These are phyloP conservation scores for Teleogryllus oceanicus DNA, from an alignment of 2,888 invertebrate genomes.

Conservation along the genomic window DNA sequence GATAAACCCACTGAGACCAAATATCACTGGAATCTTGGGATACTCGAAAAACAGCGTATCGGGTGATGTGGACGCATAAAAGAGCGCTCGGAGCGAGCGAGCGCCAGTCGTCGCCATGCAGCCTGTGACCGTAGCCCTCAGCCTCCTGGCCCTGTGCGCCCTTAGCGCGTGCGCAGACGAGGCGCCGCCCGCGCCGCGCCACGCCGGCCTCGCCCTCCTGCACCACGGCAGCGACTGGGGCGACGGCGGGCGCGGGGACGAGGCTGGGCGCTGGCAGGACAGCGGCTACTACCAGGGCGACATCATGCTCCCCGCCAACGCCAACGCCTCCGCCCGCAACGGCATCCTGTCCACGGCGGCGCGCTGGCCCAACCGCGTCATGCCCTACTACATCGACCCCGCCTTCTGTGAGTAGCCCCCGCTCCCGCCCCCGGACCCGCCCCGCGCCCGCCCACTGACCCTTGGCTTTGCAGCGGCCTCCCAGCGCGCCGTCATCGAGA, in stretches of 20 bases:
- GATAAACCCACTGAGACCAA: no score
- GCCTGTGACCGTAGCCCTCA: no score
- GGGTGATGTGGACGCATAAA: no score
- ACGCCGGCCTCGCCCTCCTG: not conserved
- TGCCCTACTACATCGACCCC: conserved; percentile 18
- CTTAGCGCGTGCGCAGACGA: not conserved
- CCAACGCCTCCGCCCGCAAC: not conserved
- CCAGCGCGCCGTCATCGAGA: not conserved
- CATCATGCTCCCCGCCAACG: not conserved
- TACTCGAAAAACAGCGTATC: no score
- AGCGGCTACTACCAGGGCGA: conserved; percentile 4
- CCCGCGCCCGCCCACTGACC: no score
- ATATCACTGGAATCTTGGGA: no score
- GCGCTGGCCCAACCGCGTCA: conserved; percentile 1
- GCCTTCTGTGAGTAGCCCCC: not conserved
- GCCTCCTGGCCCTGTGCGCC: not conserved
- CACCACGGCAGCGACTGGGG: not conserved
- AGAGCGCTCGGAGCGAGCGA: no score
- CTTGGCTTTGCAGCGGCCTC: not conserved
- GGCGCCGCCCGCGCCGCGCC: not conserved
- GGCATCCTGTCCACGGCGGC: not conserved
- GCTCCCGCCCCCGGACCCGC: no score
- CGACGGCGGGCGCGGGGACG: not conserved
- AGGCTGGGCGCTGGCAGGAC: not conserved
- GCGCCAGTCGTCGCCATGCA: no score